These are phyloP conservation scores for Calephelis virginiensis DNA, from an alignment of 1,140 invertebrate species.

Conservation along the genomic window DNA sequence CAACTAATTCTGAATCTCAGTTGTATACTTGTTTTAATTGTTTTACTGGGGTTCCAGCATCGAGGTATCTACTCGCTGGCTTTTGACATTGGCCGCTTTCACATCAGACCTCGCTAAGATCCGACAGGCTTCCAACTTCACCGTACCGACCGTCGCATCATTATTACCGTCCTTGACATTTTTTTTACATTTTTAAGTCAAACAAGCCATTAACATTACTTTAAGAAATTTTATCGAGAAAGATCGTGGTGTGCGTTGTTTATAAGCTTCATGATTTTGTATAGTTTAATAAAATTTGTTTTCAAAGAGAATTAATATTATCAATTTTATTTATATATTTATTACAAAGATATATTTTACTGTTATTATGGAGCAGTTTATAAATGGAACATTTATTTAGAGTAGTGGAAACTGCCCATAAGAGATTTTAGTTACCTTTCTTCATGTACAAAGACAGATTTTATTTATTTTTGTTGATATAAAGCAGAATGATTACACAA, in stretches of 20 bases:
- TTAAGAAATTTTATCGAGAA: slow-evolving; percentile 61
- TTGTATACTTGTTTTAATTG: slow-evolving; percentile 62
- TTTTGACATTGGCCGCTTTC: slow-evolving; percentile 77
- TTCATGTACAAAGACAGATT: slow-evolving; percentile 64
- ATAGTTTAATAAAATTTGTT: slow-evolving; percentile 63
- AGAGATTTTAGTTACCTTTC: slow-evolving; percentile 65
- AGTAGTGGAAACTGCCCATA: slow-evolving; percentile 59
- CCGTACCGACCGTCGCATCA: slow-evolving; percentile 64
- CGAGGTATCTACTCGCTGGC: slow-evolving; percentile 78
- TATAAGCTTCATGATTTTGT: slow-evolving; percentile 67
- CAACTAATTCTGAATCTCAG: slow-evolving; percentile 23
- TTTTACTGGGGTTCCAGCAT: slow-evolving; percentile 77
- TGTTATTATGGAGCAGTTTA: slow-evolving; percentile 42
- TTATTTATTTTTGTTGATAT: slow-evolving; percentile 24
- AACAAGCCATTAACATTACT: slow-evolving; percentile 67
- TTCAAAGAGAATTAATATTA: slow-evolving; percentile 30
- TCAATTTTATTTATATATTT: slow-evolving; percentile 43
- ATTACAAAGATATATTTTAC: slow-evolving; percentile 34
- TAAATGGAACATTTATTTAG: slow-evolving; percentile 50
- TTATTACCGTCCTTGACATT: slow-evolving; percentile 65
- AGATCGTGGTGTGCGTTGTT: slow-evolving; percentile 65
- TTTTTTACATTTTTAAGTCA: slow-evolving; percentile 56
- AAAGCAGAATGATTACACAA: slow-evolving; percentile 12
- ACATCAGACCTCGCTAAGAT: slow-evolving; percentile 71
- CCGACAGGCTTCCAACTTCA: slow-evolving; percentile 64